These are phyloP conservation scores for Enteromius thamalakanensis DNA, from an alignment of 2,797 vertebrate genomes.

Conservation along the genomic window DNA sequence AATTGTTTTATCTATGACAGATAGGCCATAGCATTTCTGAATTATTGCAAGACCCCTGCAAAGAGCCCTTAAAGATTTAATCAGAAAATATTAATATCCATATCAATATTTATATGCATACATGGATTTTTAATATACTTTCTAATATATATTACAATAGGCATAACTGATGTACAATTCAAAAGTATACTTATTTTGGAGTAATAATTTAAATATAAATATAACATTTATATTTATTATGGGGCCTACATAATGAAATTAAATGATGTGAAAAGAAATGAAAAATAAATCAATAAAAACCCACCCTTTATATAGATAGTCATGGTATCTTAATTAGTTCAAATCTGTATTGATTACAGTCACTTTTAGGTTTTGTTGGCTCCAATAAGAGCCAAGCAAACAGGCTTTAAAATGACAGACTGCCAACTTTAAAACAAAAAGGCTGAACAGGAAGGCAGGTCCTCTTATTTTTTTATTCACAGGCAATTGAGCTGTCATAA, in stretches of 20 bases:
- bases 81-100: background rate
- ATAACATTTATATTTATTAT: background rate
- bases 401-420: slow-evolving; percentile 7
- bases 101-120: background rate
- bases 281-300: background rate
- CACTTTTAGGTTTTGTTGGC: background rate
- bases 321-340: background rate
- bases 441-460: slow-evolving; percentile 48
- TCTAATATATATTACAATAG: background rate
- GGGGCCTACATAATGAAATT: background rate
- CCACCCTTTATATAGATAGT: background rate
- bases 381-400: background rate
- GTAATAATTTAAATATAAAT: background rate
- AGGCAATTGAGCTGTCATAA: slow-evolving; percentile 51
- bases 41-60: background rate
- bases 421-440: slow-evolving; percentile 64
- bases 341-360: background rate
- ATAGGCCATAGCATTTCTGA: background rate
- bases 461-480: slow-evolving; percentile 58
- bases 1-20: background rate
- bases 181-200: too few relatives aligned
- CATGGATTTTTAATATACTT: background rate
- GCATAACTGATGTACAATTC: too few relatives aligned
- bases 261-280: slow-evolving; percentile 5
- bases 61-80: background rate